Percentiles rank a stretch among this genome's conserved stretches.
phyloP scores from a whole-genome alignment of 2,797 vertebrate genomes.

The Tokudaia tokunoshimensis region DNA sequence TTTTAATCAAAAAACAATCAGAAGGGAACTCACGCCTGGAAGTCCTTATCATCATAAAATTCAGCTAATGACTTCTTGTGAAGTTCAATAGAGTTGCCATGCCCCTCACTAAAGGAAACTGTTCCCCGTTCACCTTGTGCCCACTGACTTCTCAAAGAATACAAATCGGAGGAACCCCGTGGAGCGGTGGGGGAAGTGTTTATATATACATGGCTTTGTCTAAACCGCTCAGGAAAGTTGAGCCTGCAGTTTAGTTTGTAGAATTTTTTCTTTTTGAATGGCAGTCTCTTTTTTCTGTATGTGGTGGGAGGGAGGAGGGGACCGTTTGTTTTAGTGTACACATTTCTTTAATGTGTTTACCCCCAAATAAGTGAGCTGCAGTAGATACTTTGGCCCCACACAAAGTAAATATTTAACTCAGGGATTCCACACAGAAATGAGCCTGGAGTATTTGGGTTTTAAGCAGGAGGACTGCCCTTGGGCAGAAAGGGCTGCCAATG shows the following conservation, averaged over 20 bases:
- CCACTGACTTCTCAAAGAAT: constrained; percentile 73
- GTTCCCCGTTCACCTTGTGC: constrained; percentile 58
- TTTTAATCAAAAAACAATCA: constrained; percentile 78
- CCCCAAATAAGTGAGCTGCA: constrained; percentile 73
- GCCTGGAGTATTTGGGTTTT: constrained; percentile 56
- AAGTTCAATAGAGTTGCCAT: constrained; percentile 65
- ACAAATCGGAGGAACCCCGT: constrained; percentile 58
- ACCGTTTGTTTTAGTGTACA: constrained; percentile 73
- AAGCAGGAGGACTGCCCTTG: background rate
- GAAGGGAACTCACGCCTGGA: constrained; percentile 71
- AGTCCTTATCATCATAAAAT: constrained; percentile 78
- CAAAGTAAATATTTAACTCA: constrained; percentile 88
- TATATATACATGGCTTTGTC: constrained; percentile 68
- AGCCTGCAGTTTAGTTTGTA: constrained; percentile 49
- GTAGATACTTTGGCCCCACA: constrained; percentile 72
- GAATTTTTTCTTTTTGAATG: constrained; percentile 11
- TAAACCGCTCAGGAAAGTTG: constrained; percentile 60
- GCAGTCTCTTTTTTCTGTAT: constrained; percentile 21
- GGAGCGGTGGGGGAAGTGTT: constrained; percentile 53
- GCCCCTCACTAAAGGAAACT: constrained; percentile 75
- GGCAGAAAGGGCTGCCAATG: background rate
- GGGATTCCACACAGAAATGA: constrained; percentile 72
- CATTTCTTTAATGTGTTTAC: constrained; percentile 76
- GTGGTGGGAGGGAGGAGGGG: constrained; percentile 15
- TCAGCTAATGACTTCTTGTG: constrained; percentile 64